Evolutionary conservation across 2,888 invertebrate genomes (phyloP).

Genomic region (Agrilus biguttatus): DNA sequence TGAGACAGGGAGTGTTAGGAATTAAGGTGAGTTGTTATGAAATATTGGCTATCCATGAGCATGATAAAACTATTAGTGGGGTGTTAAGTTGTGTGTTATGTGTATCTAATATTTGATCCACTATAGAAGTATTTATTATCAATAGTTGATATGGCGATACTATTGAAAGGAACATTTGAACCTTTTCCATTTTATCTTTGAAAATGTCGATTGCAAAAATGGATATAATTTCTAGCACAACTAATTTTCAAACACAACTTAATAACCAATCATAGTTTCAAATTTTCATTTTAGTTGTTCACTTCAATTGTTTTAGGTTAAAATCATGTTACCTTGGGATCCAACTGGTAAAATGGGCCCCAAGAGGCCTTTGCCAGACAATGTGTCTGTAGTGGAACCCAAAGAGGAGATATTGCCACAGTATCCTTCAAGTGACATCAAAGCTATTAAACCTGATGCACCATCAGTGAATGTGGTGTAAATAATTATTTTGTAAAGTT

Average conservation of each 20-base stretch:
- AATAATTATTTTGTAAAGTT: conserved; percentile 17
- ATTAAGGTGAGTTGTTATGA: conserved; percentile 49
- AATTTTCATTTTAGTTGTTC: conserved; percentile 30
- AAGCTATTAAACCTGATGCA: conserved; percentile 46
- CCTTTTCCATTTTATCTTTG: no score
- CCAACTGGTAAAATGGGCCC: conserved; percentile 95
- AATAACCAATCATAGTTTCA: no score
- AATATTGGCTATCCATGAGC: no score
- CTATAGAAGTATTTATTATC: no score
- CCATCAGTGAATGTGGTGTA: conserved; percentile 34
- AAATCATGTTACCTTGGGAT: conserved; percentile 99
- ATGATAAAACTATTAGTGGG: no score
- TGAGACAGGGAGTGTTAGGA: conserved; percentile 75
- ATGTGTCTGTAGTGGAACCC: conserved; percentile 92
- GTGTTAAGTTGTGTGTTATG: no score
- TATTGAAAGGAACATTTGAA: no score
- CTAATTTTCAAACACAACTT: no score
- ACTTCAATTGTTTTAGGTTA: conserved; percentile 53
- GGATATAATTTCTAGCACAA: no score
- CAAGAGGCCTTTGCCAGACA: conserved; percentile 94
- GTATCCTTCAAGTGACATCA: conserved; percentile 62
- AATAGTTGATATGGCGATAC: no score
- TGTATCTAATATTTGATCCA: no score
- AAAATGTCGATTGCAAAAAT: no score
- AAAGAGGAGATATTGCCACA: conserved; percentile 77